phyloP scores from a whole-genome alignment of 2,113 vertebrate species.

The Gorilla gorilla region DNA sequence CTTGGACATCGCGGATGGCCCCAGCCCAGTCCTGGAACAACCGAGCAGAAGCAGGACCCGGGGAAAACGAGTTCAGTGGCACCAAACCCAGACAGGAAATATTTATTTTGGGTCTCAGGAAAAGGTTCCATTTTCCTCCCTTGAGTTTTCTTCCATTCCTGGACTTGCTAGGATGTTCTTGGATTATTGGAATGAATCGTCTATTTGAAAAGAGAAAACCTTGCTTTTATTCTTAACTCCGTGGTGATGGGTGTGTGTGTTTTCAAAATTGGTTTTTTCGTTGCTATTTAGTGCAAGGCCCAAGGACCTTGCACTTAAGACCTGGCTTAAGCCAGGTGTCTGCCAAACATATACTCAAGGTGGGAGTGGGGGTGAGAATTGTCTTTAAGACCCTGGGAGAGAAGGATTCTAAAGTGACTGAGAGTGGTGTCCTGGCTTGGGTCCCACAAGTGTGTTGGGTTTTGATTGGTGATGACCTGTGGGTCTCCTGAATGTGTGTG shows the following conservation, averaged over 20 bases:
- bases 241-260: neutral
- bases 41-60: neutral
- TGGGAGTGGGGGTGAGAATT: neutral
- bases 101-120: slow-evolving; percentile 71
- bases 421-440: neutral
- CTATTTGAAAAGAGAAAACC: slow-evolving; percentile 30
- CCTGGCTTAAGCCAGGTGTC: neutral
- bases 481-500: no score
- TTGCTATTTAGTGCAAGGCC: neutral
- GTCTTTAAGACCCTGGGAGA: neutral
- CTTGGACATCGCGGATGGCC: neutral
- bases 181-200: neutral
- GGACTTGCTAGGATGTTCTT: neutral
- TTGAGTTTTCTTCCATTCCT: slow-evolving; percentile 54
- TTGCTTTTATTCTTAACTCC: neutral
- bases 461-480: neutral
- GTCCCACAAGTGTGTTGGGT: neutral
- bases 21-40: neutral
- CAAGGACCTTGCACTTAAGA: no score
- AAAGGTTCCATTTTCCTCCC: slow-evolving; percentile 50
- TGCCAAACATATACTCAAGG: neutral
- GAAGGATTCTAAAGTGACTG: neutral
- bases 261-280: neutral
- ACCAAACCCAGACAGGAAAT: slow-evolving; percentile 73
- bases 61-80: slow-evolving; percentile 61